Evolutionary conservation across 2,797 vertebrate species (phyloP).

Genomic region (Xiphorhynchus erythropygius): DNA sequence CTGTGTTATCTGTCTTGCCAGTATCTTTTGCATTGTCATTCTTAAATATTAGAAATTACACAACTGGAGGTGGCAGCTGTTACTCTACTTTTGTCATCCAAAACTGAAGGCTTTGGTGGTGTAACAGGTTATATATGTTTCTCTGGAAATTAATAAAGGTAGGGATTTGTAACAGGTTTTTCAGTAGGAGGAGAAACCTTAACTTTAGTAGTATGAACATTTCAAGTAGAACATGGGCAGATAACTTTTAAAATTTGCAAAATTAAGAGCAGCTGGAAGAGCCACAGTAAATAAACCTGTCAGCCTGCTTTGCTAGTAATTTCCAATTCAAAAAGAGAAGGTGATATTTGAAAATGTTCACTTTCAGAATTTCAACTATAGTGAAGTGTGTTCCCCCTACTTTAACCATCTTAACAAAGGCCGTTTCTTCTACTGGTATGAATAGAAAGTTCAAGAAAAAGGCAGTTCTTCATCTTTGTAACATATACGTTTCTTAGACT

Average conservation of each 20-base stretch:
- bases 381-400: rapidly evolving
- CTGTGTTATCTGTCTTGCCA: background rate
- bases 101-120: constrained; percentile 8
- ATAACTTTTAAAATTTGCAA: background rate
- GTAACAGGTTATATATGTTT: constrained; percentile 24
- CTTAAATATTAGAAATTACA: background rate
- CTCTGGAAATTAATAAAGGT: constrained; percentile 1
- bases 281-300: background rate
- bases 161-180: background rate
- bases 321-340: background rate
- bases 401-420: background rate
- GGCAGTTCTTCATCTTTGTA: background rate
- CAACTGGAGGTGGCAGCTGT: background rate
- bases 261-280: background rate
- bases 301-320: background rate
- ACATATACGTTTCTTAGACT: background rate
- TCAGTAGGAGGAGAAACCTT: background rate
- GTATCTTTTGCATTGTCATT: background rate
- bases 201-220: background rate
- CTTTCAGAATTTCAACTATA: background rate
- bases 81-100: constrained; percentile 17
- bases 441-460: background rate
- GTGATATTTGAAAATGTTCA: background rate
- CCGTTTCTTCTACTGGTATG: background rate
- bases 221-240: background rate